Evolutionary conservation across 53 echinoderm and acorn worm species (phyloP), one percentile per base, ranked within the genome.

Genomic region (Holothuria leucospilota): DNA sequence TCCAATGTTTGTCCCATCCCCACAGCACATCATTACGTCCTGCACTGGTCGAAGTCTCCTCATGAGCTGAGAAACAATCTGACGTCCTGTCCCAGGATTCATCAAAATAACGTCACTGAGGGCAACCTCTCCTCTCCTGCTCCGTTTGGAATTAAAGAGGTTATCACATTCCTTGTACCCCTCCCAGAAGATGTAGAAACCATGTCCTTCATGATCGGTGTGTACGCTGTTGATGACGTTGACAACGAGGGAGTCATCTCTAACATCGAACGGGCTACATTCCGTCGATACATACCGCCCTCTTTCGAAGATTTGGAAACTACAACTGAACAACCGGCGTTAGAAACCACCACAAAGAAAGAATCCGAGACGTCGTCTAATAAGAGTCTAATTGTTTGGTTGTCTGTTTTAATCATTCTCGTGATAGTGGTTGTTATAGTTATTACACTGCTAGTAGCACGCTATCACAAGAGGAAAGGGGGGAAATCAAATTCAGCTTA

Each of bases 181-280:
- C 5, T 39, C 15, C 75, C 75, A 21, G 16, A 51, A 13, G 51
- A 75, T 28, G 25, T 75, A 51, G 75, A 75, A 75, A 75, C 75
- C 13, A 51, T 26, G 2, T 75, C 75, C 13, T 49, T 75, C 20
- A n/a, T 27, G 27, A 49, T 75, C 49, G 75, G 52, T 25, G 13
- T 75, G 27, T 75, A 75, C 39, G 75, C 75, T 25, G 75, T 75
- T 8, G 75, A 75, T 75, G 75, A 75, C 24, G 34, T 52, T 14
- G 75, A 42, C 21, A 75, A 75, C 51, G 53, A 75, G 75, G 75
- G 24, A 20, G 14, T 51, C 8, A 52, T 75, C 51, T 75, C 75
- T 15, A 75, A 75, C 51, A 75, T 51, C 39, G 75, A 24, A 23
- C 49, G 52, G 28, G 51, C 52, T 49, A 75, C 75, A 2, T 75